Evolutionary conservation across 2,888 invertebrate species (phyloP).

Genomic region (Ophonus ardosiacus): DNA sequence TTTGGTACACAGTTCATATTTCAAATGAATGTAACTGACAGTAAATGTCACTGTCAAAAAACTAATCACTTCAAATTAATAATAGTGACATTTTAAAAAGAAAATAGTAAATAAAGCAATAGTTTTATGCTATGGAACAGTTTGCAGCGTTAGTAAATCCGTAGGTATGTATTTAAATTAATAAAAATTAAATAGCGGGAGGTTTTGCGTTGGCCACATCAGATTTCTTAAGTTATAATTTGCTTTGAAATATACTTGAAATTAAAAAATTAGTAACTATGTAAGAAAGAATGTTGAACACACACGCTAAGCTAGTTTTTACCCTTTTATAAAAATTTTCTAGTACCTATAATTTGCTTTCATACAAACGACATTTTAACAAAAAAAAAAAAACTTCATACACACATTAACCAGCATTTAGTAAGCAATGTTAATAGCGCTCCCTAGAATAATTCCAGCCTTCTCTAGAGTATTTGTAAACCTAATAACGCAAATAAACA

Average conservation of each 20-base stretch:
- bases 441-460: slow-evolving; percentile 6
- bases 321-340: neutral
- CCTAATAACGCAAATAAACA: slow-evolving; percentile 30
- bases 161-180: too few species aligned
- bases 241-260: neutral
- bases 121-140: too few species aligned
- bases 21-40: too few species aligned
- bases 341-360: neutral
- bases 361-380: neutral
- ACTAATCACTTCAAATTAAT: too few species aligned
- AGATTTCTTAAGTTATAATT: too few species aligned
- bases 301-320: neutral
- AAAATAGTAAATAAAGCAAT: too few species aligned
- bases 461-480: neutral
- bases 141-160: too few species aligned
- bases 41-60: too few species aligned
- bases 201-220: too few species aligned
- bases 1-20: too few species aligned
- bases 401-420: neutral
- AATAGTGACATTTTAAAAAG: too few species aligned
- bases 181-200: too few species aligned
- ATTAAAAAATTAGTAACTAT: neutral
- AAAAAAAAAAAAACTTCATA: neutral
- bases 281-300: neutral
- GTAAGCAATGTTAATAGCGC: neutral